These are phyloP conservation scores for Dolomedes plantarius DNA, from an alignment of 2,888 invertebrate genomes.

Conservation along the genomic window DNA sequence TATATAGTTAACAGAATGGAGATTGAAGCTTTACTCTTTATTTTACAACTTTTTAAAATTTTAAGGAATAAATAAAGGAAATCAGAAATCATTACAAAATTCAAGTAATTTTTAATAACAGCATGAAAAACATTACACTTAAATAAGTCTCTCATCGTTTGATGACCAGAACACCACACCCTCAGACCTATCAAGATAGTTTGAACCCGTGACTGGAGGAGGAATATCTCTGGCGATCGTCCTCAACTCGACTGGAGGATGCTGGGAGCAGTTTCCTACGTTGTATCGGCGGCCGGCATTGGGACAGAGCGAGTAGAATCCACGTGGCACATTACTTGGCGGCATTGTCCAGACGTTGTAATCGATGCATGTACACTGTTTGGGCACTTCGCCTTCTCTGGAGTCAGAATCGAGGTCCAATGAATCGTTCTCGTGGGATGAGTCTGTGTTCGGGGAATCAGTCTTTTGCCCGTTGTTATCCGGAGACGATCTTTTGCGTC, in stretches of 20 bases:
- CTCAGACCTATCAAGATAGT: slow-evolving; percentile 59
- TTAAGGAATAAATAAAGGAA: no score
- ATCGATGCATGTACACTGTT: slow-evolving; percentile 57
- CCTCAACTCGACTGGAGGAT: slow-evolving; percentile 18
- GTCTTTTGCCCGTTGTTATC: neutral
- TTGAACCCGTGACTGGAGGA: slow-evolving; percentile 58
- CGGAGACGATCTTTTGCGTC: neutral
- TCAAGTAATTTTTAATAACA: neutral
- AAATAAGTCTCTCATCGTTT: slow-evolving; percentile 64
- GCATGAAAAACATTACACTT: neutral
- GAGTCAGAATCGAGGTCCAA: slow-evolving; percentile 49
- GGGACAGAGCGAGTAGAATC: slow-evolving; percentile 30
- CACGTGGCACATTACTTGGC: neutral
- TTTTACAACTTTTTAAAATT: no score
- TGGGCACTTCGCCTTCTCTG: neutral
- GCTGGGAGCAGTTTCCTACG: slow-evolving; percentile 32
- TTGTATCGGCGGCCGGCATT: slow-evolving; percentile 18
- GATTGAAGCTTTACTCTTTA: no score
- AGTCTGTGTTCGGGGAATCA: slow-evolving; percentile 25
- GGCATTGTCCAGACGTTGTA: slow-evolving; percentile 33
- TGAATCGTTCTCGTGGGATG: slow-evolving; percentile 54
- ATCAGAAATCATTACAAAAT: no score
- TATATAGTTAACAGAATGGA: no score
- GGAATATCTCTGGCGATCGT: slow-evolving; percentile 43
- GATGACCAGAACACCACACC: slow-evolving; percentile 67